phyloP scores from a whole-genome alignment of 2,888 invertebrate genomes.

The Koerneria pararmatus region DNA sequence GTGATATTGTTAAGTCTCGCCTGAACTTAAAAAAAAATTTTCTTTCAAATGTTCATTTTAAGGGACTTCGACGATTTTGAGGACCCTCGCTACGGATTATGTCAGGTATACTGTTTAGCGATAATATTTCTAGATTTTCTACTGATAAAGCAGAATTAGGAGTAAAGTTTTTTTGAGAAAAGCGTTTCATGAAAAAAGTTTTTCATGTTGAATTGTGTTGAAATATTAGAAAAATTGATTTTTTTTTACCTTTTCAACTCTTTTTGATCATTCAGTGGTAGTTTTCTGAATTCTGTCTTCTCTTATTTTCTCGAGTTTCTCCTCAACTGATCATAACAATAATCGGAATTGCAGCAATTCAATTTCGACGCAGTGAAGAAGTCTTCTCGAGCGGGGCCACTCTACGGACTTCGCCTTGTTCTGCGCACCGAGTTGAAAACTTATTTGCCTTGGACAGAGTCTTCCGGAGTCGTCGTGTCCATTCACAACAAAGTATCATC shows the following conservation, averaged over 20 bases:
- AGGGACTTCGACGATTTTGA: slow-evolving; percentile 61
- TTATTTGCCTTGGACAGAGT: slow-evolving; percentile 52
- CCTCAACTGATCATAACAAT: slow-evolving; percentile 26
- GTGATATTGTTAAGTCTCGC: too few relatives aligned
- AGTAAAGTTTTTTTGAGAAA: too few relatives aligned
- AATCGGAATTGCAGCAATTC: slow-evolving; percentile 55
- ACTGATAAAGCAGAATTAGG: too few relatives aligned
- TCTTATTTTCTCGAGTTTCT: too few relatives aligned
- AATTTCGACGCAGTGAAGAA: slow-evolving; percentile 41
- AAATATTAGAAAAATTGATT: too few relatives aligned
- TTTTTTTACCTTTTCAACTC: too few relatives aligned
- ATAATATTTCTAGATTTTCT: too few relatives aligned
- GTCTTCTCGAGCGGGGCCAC: slow-evolving; percentile 43
- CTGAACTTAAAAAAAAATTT: too few relatives aligned
- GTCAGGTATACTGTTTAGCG: slow-evolving; percentile 35
- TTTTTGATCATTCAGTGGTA: too few relatives aligned
- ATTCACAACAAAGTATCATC: slow-evolving; percentile 49
- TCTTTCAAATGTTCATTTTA: slow-evolving; percentile 28
- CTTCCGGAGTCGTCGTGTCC: slow-evolving; percentile 59
- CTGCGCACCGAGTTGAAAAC: slow-evolving; percentile 28
- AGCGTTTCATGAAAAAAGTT: too few relatives aligned
- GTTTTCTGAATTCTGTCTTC: too few relatives aligned
- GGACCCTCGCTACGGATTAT: slow-evolving; percentile 46
- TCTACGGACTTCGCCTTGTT: slow-evolving; percentile 53
- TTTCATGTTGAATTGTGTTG: too few relatives aligned